Percentiles rank a stretch among this genome's conserved stretches.
Conservation (phyloP, 1,140 invertebrate species). For the Acromyrmex heyeri region DNA sequence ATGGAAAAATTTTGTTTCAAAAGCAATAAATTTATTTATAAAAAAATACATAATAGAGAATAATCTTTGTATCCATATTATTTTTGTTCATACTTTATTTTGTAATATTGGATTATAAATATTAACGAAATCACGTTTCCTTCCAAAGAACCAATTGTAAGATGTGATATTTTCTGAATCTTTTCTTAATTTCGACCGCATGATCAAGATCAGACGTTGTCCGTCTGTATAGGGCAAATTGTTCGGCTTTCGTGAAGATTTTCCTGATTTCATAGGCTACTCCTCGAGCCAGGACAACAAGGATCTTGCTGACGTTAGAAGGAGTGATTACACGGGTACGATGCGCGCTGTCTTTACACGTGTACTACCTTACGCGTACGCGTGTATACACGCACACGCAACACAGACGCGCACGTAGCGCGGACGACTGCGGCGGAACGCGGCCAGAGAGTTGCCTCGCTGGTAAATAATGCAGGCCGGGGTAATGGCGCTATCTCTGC, state of each 20-base stretch:
- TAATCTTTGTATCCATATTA: neutral
- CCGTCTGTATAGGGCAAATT: neutral
- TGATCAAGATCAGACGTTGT: neutral
- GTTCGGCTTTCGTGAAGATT: constrained; percentile 28
- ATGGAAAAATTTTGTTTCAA: neutral
- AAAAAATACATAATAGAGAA: neutral
- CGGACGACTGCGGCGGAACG: constrained; percentile 84
- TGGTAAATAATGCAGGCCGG: constrained; percentile 86
- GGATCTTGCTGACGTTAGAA: neutral
- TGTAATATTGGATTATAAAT: neutral
- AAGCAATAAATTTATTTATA: neutral
- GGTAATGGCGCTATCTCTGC: constrained; percentile 87
- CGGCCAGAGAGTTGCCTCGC: constrained; percentile 85
- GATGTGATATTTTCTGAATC: neutral
- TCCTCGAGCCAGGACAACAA: constrained; percentile 4
- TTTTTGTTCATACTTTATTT: neutral
- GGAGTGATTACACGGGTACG: neutral
- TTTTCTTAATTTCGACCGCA: neutral
- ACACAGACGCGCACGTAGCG: constrained; percentile 82
- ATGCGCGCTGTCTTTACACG: neutral
- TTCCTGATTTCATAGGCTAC: neutral
- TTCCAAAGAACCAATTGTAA: neutral
- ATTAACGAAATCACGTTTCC: neutral
- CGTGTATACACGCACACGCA: neutral
- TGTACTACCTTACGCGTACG: neutral